phyloP scores from a whole-genome alignment of 1,140 invertebrate species.

The Lepidurus apus region DNA sequence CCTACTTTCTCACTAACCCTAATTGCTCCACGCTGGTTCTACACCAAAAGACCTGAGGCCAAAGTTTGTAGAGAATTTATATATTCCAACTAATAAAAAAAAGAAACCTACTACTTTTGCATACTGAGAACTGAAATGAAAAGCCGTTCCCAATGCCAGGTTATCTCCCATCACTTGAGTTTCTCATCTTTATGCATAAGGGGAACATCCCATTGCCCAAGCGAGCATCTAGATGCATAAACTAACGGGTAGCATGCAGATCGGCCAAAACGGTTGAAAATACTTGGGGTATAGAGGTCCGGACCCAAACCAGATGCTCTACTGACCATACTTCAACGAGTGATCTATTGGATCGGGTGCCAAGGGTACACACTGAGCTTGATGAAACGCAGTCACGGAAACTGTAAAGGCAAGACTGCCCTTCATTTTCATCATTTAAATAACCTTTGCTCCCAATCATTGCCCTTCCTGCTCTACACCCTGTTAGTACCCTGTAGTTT shows the following conservation, averaged over 20 bases:
- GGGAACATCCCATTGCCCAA: background rate
- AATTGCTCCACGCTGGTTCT: background rate
- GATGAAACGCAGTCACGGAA: slow-evolving; percentile 13
- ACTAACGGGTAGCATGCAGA: background rate
- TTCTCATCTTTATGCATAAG: slow-evolving; percentile 19
- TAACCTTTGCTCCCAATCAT: slow-evolving; percentile 18
- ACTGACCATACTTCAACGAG: slow-evolving; percentile 13
- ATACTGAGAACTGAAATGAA: background rate
- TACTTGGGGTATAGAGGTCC: background rate
- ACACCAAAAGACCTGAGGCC: background rate
- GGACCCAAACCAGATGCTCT: background rate
- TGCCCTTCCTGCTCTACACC: background rate
- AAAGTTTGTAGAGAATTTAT: background rate
- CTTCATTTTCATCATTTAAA: slow-evolving; percentile 14
- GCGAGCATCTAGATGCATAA: slow-evolving; percentile 14
- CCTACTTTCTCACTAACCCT: background rate
- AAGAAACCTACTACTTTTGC: background rate
- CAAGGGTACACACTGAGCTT: background rate
- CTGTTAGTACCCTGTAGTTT: background rate
- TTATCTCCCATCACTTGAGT: background rate
- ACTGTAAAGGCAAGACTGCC: background rate
- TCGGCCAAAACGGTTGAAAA: background rate
- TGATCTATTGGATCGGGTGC: background rate
- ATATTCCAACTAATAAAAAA: background rate
- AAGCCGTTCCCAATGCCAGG: background rate